A percentile compares a stretch with the other conserved stretches of the same genome.
phyloP scores from a whole-genome alignment of 2,797 vertebrate genomes.

The Rhodeus uyekii region DNA sequence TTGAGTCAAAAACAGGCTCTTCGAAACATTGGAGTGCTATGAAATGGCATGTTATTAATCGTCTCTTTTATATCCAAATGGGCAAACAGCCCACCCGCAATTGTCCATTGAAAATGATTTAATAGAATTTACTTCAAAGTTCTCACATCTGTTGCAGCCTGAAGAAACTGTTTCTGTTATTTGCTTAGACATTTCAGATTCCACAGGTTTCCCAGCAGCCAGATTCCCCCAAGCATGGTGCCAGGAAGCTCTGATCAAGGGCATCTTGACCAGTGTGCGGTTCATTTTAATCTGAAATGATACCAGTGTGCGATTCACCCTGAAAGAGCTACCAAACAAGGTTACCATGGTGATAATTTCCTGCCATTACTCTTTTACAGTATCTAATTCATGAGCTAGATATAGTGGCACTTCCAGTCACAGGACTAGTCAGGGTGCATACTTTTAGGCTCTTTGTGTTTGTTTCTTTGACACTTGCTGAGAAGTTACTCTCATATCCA shows the following conservation, averaged over 20 bases:
- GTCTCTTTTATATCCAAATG: background rate
- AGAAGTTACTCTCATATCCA: conserved; percentile 43
- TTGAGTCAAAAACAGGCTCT: conserved; percentile 27
- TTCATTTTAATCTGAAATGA: conserved; percentile 49
- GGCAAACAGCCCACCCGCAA: background rate
- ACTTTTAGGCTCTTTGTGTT: conserved; percentile 24
- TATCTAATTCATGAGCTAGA: conserved; percentile 38
- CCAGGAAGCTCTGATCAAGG: conserved; percentile 42
- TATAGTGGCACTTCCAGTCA: conserved; percentile 56
- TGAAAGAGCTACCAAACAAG: conserved; percentile 37
- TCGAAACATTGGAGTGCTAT: conserved; percentile 4
- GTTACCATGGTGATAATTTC: conserved; percentile 40
- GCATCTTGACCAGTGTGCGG: conserved; percentile 42
- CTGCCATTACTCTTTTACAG: conserved; percentile 37
- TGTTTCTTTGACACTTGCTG: conserved; percentile 32
- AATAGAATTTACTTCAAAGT: conserved; percentile 4
- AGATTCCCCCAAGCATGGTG: conserved; percentile 38
- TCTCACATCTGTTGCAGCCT: conserved; percentile 30
- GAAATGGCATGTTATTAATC: conserved; percentile 6
- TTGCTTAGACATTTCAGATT: conserved; percentile 41
- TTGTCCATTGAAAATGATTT: background rate
- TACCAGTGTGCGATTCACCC: conserved; percentile 45
- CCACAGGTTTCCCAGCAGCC: conserved; percentile 46
- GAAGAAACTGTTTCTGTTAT: conserved; percentile 43
- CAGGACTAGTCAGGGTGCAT: conserved; percentile 35